Percentiles rank a stretch among this genome's conserved stretches.
Evolutionary conservation across 2,797 vertebrate species (phyloP).

Genomic region (Melanotaenia pygmaea): DNA sequence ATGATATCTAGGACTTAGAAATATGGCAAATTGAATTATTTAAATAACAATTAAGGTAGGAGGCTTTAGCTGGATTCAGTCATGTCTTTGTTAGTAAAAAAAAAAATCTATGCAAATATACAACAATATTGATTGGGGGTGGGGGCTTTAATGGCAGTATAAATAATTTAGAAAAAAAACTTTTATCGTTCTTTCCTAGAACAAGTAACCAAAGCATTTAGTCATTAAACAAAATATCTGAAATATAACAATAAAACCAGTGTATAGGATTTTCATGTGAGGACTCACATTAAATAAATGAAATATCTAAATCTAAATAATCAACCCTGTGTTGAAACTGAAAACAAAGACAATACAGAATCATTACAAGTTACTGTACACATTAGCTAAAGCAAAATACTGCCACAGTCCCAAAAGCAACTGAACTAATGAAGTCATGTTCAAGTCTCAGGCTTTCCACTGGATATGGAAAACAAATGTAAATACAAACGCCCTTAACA

Average conservation of each 20-base stretch:
- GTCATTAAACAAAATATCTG: constrained; percentile 45
- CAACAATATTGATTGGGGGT: constrained; percentile 37
- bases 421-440: constrained; percentile 22
- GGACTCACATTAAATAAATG: constrained; percentile 29
- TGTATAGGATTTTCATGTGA: constrained; percentile 2
- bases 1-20: constrained; percentile 44
- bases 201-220: constrained; percentile 49
- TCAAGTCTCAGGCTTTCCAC: constrained; percentile 36
- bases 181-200: constrained; percentile 41
- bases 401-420: constrained; percentile 23
- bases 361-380: constrained; percentile 30
- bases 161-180: constrained; percentile 63
- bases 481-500: constrained; percentile 42
- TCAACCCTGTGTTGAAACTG: constrained; percentile 28
- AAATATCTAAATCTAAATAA: constrained; percentile 1
- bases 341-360: constrained; percentile 56
- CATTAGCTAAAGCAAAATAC: constrained; percentile 35
- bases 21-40: constrained; percentile 41
- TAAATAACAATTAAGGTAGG: constrained; percentile 67
- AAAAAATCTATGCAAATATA: constrained; percentile 49
- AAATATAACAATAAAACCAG: constrained; percentile 43
- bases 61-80: constrained; percentile 55
- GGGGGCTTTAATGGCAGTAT: constrained; percentile 70
- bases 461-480: constrained; percentile 23
- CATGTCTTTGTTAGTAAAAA: constrained; percentile 43